Evolutionary conservation across 2,797 vertebrate genomes (phyloP).

Genomic region (Ctenosaura bakeri): DNA sequence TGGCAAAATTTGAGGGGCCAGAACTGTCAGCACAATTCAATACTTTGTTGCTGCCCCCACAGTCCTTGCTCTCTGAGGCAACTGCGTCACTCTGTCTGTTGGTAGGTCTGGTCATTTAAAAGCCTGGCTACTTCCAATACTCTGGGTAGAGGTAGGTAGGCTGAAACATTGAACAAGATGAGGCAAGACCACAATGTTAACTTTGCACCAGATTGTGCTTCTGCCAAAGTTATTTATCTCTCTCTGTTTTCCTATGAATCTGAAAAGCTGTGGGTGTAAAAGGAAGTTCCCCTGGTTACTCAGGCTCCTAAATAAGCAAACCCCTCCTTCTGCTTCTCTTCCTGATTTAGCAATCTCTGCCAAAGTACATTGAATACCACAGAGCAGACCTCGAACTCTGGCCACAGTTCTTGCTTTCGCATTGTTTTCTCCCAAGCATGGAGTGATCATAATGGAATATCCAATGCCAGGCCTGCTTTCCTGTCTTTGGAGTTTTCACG

Average conservation of each 20-base stretch:
- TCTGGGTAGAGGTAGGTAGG: neutral
- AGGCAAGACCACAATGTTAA: neutral
- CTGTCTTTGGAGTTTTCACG: constrained; percentile 61
- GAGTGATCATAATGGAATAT: constrained; percentile 25
- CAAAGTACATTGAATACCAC: neutral
- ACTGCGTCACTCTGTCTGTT: neutral
- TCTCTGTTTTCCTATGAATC: neutral
- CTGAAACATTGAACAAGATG: neutral
- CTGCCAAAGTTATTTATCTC: neutral
- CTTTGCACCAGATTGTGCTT: neutral
- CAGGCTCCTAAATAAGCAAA: constrained; percentile 2
- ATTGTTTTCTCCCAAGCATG: constrained; percentile 32
- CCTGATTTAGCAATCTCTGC: constrained; percentile 7
- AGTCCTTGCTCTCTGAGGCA: neutral
- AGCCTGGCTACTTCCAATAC: neutral
- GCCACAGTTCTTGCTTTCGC: constrained; percentile 55
- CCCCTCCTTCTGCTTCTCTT: neutral
- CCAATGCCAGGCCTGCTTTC: constrained; percentile 61
- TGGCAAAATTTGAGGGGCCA: no score
- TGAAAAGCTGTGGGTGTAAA: neutral
- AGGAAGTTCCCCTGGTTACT: neutral
- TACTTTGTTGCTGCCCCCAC: neutral
- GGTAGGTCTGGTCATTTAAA: neutral
- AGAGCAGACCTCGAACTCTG: constrained; percentile 58
- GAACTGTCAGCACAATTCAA: neutral